Evolutionary conservation across 1,140 invertebrate genomes (phyloP), one percentile per base, ranked within the genome.

Genomic region (Agrypnia vestita): DNA sequence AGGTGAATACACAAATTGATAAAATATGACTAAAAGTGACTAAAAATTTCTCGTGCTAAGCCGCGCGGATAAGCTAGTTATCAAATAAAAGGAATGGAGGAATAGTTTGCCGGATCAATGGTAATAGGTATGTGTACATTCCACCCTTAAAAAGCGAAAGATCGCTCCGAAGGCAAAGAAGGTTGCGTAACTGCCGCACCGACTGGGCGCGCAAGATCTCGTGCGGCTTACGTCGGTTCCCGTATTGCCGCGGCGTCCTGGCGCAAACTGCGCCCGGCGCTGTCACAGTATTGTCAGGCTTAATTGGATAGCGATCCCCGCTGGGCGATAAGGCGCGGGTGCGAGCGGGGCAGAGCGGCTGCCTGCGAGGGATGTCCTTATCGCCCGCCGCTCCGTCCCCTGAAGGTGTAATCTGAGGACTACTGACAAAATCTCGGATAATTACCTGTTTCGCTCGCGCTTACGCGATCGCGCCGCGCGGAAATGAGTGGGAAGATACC

Each of bases 251-350:
- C 56, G 11, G 72, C 47, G 77, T 82, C 80, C 75, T 77, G 55
- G 74, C 69, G 81, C 80, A 79, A 77, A 80, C 78, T 79, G 78
- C 75, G 78, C 78, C 78, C 81, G 81, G 76, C 79, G 72, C 82
- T 83, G 82, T 83, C 82, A 83, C 82, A 83, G 71, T 75, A 83
- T 80, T 83, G 82, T 83, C 82, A 83, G 79, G 67, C 73, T 83
- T 83, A 83, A 83, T 83, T 83, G 82, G 82, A 83, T 83, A 72
- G 82, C 82, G 82, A 83, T 83, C 82, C 79, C 79, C 78, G 46
- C 55, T 69, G 53, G 43, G 47, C 46, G 82, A 83, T 83, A 83
- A 72, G 62, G 67, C 49, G 21, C 59, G 11, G n/a, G 49, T 47
- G 49, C 46, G 64, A 61, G 69, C 15, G 69, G 17, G 35, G 56